Evolutionary conservation across 1,140 invertebrate species (phyloP), one percentile per base, ranked within the genome.

Genomic region (Prorops nasuta): DNA sequence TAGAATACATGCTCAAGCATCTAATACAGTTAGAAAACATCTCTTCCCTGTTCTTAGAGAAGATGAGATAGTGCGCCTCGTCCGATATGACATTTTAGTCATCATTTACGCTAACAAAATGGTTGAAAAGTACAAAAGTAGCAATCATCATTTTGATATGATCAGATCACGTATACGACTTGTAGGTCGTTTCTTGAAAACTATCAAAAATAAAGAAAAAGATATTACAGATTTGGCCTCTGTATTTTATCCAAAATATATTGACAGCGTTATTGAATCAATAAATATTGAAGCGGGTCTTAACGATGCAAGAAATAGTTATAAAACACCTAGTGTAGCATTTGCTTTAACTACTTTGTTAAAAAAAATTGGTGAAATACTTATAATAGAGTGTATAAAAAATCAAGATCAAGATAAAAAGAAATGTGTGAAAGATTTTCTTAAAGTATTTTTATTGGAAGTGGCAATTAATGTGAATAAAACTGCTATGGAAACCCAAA

Each of bases 71-170:
- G 49, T 49, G 7, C 32, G 47, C 1, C 14, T 34, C 0, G 52
- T 56, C 6, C n/a, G 49, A 21, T 59, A 56, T 42, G 53, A 59
- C 35, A 17, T 48, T 1, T 14, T 56, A 15, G 6, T 56, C 1
- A 59, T 52, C 10, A 9, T 31, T 3, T 56, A 34, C 35, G 57
- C 35, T 0, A 59, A 59, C 17, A 51, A 49, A 42, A 34, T 52
- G 32, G 43, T 48, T 44, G 49, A 45, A 1, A 52, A 53, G 21
- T 56, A 56, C 35, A 22, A 24, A 1, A 21, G 4, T 36, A 36
- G 15, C 4, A 16, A 41, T 4, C 42, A 51, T 9, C 18, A 46
- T 3, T 38, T 44, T 16, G 37, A 58, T 9, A 51, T 51, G 49
- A 50, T 56, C 14, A 31, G 57, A 28, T 28, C 41, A 0, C 32